Evolutionary conservation across 2,113 vertebrate genomes (phyloP).

Genomic region (Albula goreensis): DNA sequence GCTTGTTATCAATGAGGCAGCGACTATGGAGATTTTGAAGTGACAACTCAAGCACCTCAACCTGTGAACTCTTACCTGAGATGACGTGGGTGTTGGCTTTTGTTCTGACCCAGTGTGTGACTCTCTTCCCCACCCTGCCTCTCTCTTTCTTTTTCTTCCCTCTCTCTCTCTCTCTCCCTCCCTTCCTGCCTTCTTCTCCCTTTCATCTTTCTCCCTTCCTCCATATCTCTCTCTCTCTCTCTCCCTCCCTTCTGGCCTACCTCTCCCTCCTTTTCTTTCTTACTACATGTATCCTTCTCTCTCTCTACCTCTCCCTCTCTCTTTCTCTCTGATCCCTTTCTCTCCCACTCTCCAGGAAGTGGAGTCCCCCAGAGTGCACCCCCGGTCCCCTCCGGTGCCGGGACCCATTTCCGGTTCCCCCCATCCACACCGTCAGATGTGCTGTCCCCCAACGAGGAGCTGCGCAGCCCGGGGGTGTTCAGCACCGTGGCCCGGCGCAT

Average conservation of each 20-base stretch:
- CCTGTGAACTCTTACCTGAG: too few relatives aligned
- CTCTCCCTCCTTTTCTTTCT: neutral
- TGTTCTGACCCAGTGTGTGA: conserved; percentile 1
- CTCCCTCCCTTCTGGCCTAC: neutral
- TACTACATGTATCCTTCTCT: conserved; percentile 21
- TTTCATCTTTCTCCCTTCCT: conserved; percentile 16
- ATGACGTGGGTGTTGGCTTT: neutral
- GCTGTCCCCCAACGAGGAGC: conserved; percentile 83
- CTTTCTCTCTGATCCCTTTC: neutral
- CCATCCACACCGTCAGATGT: conserved; percentile 83
- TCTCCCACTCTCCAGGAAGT: conserved; percentile 63
- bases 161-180: neutral
- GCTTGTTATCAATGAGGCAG: too few relatives aligned
- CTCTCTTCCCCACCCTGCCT: neutral
- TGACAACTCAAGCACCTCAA: too few relatives aligned
- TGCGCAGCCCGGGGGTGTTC: conserved; percentile 82
- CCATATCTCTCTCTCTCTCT: conserved; percentile 2
- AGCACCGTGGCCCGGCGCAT: conserved; percentile 76
- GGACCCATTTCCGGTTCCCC: conserved; percentile 86
- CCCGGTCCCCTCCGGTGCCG: conserved; percentile 78
- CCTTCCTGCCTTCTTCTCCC: conserved; percentile 8
- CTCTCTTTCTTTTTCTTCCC: neutral
- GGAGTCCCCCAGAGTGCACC: conserved; percentile 87
- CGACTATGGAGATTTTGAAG: too few relatives aligned
- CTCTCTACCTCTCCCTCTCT: conserved; percentile 20